Evolutionary conservation across 2,113 vertebrate species (phyloP).

Genomic region (Syrmaticus mikado): DNA sequence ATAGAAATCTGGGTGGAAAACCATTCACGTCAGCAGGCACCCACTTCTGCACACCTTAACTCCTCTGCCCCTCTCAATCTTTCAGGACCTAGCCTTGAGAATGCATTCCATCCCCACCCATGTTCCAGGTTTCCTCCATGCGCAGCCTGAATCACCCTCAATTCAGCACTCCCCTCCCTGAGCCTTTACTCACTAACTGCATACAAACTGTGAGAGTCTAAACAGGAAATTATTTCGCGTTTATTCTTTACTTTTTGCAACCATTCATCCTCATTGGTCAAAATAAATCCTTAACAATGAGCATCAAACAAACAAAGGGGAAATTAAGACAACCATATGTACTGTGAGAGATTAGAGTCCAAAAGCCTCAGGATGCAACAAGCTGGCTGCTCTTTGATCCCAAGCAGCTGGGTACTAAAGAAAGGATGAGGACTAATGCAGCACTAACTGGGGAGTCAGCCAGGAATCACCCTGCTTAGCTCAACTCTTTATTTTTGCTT

Average conservation of each 20-base stretch:
- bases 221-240: constrained; percentile 37
- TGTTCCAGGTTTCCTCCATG: neutral
- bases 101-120: neutral
- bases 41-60: neutral
- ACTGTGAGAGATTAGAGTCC: neutral
- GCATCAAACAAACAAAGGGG: constrained; percentile 5
- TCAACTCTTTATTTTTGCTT: neutral
- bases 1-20: neutral
- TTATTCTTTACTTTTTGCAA: constrained; percentile 20
- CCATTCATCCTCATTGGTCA: constrained; percentile 22
- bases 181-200: constrained; percentile 14
- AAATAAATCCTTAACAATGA: constrained; percentile 38
- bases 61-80: neutral
- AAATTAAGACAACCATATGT: neutral
- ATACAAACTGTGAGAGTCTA: neutral
- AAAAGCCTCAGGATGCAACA: neutral
- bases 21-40: neutral
- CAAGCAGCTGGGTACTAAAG: neutral
- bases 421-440: neutral
- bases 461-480: neutral
- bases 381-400: neutral
- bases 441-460: neutral
- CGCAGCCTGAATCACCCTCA: neutral
- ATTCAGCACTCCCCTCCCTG: constrained; percentile 11
- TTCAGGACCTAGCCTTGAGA: neutral